Evolutionary conservation across 2,888 invertebrate genomes (phyloP).

Genomic region (Mamestra brassicae): DNA sequence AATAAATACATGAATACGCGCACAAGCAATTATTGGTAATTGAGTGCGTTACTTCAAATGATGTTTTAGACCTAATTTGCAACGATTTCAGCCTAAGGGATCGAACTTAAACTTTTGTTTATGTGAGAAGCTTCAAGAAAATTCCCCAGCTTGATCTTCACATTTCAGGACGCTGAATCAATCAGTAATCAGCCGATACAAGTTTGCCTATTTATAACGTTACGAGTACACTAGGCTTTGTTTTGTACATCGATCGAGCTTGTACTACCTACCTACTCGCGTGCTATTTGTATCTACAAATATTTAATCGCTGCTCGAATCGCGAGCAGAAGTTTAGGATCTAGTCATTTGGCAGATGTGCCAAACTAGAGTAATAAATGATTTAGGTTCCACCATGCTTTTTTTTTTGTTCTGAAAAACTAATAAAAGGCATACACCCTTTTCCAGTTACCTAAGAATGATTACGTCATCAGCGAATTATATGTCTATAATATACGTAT

Average conservation of each 20-base stretch:
- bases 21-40: no score
- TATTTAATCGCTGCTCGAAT: not conserved
- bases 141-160: no score
- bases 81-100: no score
- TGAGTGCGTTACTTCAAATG: no score
- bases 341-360: conserved; percentile 16
- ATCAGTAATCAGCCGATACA: no score
- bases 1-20: no score
- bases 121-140: no score
- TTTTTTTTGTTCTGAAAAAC: not conserved
- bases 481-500: not conserved
- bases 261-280: not conserved
- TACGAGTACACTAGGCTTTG: not conserved
- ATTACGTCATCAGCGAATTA: not conserved
- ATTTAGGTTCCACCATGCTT: no score
- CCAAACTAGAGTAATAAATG: not conserved
- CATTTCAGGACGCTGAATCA: no score
- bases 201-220: not conserved
- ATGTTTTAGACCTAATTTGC: no score
- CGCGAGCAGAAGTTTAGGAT: not conserved
- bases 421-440: not conserved
- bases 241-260: not conserved
- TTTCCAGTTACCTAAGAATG: not conserved
- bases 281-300: not conserved
- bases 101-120: no score